Evolutionary conservation across 35 echinoderm and acorn worm genomes (phyloP), one percentile per base, ranked within the genome.

Genomic region (Holothuria glaberrima): DNA sequence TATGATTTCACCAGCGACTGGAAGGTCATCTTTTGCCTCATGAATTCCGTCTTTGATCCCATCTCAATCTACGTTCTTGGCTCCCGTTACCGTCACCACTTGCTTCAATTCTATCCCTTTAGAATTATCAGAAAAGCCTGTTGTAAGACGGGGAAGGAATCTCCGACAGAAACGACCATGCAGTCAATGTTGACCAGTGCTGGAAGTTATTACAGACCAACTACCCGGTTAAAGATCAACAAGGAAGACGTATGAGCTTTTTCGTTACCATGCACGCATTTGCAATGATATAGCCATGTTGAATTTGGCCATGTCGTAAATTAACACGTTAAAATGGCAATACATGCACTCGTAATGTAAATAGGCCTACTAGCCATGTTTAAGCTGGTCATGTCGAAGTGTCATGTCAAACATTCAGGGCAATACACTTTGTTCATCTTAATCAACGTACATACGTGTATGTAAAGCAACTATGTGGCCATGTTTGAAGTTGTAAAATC

Each of bases 31-130:
- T 78, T 78, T 52, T 48, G 10, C 5, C 74, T 78, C 18, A n/a
- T 48, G 6, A 78, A 78, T 78, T 24, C 74, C 41, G 26, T 78
- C 38, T 48, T n/a, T 26, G 74, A 78, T 28, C 74, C 74, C 2
- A 26, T 78, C 12, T 78, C 74, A 25, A 78, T 78, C 9, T 78
- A 78, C 38, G 50, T 78, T 9, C 50, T 78, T 22, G 74, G 74
- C 24, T 48, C 38, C 74, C 44, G 44, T 24, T 78, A 78, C 74
- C 44, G 74, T 22, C 50, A 48, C 22, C 33, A 78, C 44, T n/a
- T 78, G 26, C 13, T 25, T 12, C 74, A 50, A 48, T 52, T 48
- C 6, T 78, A 22, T 78, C 33, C n/a, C 10, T 21, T 45, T 48
- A 38, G 38, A 6, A 48, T 24, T 7, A 21, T 78, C 18, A 48